A percentile compares a stretch with the other conserved stretches of the same genome.
These are phyloP conservation scores for Solenopsis fugax DNA, from an alignment of 1,140 invertebrate species.

Conservation along the genomic window DNA sequence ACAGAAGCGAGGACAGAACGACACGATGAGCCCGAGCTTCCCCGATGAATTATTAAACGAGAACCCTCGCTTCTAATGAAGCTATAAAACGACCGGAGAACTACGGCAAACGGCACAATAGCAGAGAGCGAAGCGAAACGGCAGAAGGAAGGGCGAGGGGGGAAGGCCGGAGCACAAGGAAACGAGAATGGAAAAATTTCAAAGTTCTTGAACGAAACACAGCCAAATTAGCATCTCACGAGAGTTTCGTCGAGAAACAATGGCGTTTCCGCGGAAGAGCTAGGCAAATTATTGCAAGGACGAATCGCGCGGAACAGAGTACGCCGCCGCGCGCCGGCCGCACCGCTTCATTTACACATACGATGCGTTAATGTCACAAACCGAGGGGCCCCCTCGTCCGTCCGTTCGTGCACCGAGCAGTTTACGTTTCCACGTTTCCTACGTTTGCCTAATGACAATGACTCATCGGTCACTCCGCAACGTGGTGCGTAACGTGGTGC, in stretches of 20 bases:
- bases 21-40: slow-evolving; percentile 50
- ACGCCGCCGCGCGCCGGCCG: no score
- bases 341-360: slow-evolving; percentile 40
- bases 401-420: slow-evolving; percentile 32
- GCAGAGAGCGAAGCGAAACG: slow-evolving; percentile 26
- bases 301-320: slow-evolving; percentile 44
- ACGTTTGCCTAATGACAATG: slow-evolving; percentile 70
- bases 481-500: slow-evolving; percentile 12
- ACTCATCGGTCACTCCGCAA: slow-evolving; percentile 69
- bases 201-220: slow-evolving; percentile 33
- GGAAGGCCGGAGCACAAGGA: not conserved
- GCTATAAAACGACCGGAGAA: slow-evolving; percentile 76
- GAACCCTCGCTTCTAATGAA: slow-evolving; percentile 80
- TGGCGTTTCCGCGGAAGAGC: not conserved
- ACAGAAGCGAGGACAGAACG: slow-evolving; percentile 34
- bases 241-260: slow-evolving; percentile 30
- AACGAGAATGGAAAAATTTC: slow-evolving; percentile 17
- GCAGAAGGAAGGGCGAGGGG: not conserved
- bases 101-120: slow-evolving; percentile 40
- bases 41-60: slow-evolving; percentile 81
- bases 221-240: slow-evolving; percentile 39
- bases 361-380: slow-evolving; percentile 66
- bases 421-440: slow-evolving; percentile 48
- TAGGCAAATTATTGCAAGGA: slow-evolving; percentile 59
- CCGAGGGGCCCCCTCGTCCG: not conserved